Evolutionary conservation across 1,140 invertebrate species (phyloP).

Genomic region (Scaptomyza pallida): DNA sequence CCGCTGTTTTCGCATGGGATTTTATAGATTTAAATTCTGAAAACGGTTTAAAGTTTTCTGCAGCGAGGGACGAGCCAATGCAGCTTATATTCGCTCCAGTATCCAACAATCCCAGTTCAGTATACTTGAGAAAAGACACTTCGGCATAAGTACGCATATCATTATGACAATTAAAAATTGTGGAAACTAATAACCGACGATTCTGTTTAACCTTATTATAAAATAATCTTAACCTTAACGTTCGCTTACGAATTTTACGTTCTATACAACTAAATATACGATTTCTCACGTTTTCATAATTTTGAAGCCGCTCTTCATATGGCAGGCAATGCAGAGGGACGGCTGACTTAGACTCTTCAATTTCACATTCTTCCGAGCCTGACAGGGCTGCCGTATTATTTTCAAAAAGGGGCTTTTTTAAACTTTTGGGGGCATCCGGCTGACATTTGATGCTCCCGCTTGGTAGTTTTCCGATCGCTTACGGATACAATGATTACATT

Average conservation of each 20-base stretch:
- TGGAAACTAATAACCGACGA: neutral
- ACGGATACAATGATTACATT: neutral
- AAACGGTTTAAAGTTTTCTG: neutral
- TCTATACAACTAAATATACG: neutral
- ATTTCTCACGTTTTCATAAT: neutral
- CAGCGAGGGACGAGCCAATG: no score
- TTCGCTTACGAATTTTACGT: neutral
- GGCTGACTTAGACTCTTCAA: no score
- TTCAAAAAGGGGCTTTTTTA: neutral
- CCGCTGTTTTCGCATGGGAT: neutral
- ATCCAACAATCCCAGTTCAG: neutral
- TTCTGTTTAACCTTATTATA: neutral
- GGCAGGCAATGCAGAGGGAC: neutral
- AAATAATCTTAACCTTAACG: neutral
- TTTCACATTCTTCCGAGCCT: neutral
- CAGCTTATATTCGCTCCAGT: no score
- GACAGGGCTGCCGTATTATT: no score
- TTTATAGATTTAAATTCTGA: neutral
- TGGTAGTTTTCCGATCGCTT: neutral
- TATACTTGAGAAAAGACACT: neutral
- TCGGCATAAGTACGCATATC: neutral
- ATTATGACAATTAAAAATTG: neutral
- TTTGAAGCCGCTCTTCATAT: neutral
- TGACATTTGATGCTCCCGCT: neutral
- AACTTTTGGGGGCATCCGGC: neutral